phyloP scores from a whole-genome alignment of 2,113 vertebrate genomes.

The Capra hircus region DNA sequence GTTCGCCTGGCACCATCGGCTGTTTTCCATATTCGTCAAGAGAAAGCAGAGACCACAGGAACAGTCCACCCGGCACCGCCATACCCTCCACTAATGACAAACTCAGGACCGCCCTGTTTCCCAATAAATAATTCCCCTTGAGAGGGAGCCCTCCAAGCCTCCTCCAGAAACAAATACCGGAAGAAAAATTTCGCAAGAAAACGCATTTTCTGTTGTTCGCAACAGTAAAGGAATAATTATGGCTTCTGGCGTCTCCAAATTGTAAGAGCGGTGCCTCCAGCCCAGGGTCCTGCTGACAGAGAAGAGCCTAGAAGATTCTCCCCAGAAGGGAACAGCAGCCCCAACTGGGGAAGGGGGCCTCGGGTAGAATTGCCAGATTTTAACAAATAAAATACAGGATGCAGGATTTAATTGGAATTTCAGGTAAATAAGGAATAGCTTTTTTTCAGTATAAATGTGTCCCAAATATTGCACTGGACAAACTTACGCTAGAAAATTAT shows the following conservation, averaged over 20 bases:
- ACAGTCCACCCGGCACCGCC: rapidly evolving
- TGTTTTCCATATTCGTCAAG: neutral
- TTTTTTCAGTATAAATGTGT: neutral
- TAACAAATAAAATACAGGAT: neutral
- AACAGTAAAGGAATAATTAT: neutral
- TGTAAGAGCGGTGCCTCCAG: neutral
- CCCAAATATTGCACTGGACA: neutral
- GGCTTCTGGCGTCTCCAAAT: rapidly evolving
- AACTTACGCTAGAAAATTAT: neutral
- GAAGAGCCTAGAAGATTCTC: neutral
- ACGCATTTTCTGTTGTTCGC: neutral
- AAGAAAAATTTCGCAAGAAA: neutral
- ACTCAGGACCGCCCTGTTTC: neutral
- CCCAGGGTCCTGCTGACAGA: neutral
- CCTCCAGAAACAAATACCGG: neutral
- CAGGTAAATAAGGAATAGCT: neutral
- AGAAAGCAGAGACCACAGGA: neutral
- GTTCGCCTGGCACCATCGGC: rapidly evolving
- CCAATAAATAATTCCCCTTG: neutral
- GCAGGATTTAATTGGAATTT: neutral
- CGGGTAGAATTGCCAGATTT: neutral
- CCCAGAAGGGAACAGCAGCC: neutral
- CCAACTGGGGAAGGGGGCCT: neutral
- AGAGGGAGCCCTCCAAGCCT: neutral
- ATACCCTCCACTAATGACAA: neutral